A percentile compares a stretch with the other conserved stretches of the same genome.
phyloP scores from a whole-genome alignment of 2,888 invertebrate genomes.

The Melanchra persicariae region DNA sequence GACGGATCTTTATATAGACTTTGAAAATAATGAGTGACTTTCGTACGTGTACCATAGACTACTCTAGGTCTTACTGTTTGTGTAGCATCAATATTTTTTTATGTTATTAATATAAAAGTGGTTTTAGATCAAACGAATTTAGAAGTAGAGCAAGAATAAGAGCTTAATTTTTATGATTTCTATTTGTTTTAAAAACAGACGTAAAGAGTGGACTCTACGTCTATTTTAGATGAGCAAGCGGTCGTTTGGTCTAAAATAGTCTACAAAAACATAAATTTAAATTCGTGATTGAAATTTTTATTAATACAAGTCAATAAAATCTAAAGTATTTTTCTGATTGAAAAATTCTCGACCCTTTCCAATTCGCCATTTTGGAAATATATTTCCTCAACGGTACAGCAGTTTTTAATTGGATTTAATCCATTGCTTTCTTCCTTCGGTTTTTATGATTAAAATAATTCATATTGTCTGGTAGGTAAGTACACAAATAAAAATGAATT shows the following conservation, averaged over 20 bases:
- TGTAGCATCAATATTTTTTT: neutral
- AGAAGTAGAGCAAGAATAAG: neutral
- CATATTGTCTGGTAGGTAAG: slow-evolving; percentile 8
- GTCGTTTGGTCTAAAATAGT: neutral
- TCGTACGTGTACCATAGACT: slow-evolving; percentile 22
- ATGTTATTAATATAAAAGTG: neutral
- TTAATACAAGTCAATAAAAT: slow-evolving; percentile 11
- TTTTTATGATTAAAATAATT: too few species aligned
- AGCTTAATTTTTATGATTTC: neutral
- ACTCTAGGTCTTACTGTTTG: neutral
- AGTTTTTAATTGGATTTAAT: slow-evolving; percentile 30
- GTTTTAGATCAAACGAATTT: neutral
- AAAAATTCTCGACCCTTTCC: slow-evolving; percentile 7
- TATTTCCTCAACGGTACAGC: slow-evolving; percentile 2
- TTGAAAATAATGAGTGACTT: slow-evolving; percentile 40
- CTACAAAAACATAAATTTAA: neutral
- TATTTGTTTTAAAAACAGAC: too few species aligned
- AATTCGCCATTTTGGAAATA: slow-evolving; percentile 3
- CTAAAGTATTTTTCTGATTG: slow-evolving; percentile 21
- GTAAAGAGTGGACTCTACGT: too few species aligned
- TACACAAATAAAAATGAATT: too few species aligned
- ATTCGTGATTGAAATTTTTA: neutral
- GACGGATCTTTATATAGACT: slow-evolving; percentile 28
- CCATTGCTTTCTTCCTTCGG: neutral
- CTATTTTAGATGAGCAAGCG: too few species aligned